These are phyloP conservation scores for Drosophila neutralis DNA, from an alignment of 2,888 invertebrate species.

Conservation along the genomic window DNA sequence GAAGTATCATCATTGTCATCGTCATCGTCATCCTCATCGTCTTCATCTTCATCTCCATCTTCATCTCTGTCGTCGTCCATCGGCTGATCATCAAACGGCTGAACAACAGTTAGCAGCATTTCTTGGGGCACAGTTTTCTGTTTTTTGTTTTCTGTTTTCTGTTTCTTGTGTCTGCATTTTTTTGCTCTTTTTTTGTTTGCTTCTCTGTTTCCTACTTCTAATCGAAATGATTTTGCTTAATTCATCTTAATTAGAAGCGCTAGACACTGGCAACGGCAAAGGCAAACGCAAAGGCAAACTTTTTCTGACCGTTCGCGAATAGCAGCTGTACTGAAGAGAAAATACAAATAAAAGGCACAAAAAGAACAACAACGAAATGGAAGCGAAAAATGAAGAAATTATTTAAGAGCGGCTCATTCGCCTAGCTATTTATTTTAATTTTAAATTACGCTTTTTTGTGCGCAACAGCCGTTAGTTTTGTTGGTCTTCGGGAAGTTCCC, in stretches of 20 bases:
- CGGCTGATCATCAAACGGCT: slow-evolving; percentile 75
- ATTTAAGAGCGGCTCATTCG: slow-evolving; percentile 48
- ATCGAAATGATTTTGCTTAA: slow-evolving; percentile 81
- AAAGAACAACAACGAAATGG: background rate
- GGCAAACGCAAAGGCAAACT: slow-evolving; percentile 43
- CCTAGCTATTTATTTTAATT: slow-evolving; percentile 60
- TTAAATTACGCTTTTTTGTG: slow-evolving; percentile 51
- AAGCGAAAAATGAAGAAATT: slow-evolving; percentile 24
- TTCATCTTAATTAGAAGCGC: slow-evolving; percentile 81
- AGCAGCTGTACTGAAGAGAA: slow-evolving; percentile 39
- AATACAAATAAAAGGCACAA: slow-evolving; percentile 40
- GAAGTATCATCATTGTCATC: slow-evolving; percentile 35
- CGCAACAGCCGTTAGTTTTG: slow-evolving; percentile 58
- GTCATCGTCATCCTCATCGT: background rate
- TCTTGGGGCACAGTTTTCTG: slow-evolving; percentile 7
- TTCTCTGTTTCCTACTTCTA: slow-evolving; percentile 48
- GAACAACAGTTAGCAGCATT: slow-evolving; percentile 66
- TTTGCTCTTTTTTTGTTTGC: background rate
- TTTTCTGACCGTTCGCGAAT: slow-evolving; percentile 58
- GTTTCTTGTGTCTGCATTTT: background rate
- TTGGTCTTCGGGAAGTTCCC: slow-evolving; percentile 33
- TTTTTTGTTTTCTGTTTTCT: background rate
- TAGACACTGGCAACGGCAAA: slow-evolving; percentile 31
- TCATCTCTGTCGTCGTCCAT: slow-evolving; percentile 37
- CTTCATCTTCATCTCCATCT: slow-evolving; percentile 10